Evolutionary conservation across 2,113 vertebrate species (phyloP).

Genomic region (Halichoerus grypus): DNA sequence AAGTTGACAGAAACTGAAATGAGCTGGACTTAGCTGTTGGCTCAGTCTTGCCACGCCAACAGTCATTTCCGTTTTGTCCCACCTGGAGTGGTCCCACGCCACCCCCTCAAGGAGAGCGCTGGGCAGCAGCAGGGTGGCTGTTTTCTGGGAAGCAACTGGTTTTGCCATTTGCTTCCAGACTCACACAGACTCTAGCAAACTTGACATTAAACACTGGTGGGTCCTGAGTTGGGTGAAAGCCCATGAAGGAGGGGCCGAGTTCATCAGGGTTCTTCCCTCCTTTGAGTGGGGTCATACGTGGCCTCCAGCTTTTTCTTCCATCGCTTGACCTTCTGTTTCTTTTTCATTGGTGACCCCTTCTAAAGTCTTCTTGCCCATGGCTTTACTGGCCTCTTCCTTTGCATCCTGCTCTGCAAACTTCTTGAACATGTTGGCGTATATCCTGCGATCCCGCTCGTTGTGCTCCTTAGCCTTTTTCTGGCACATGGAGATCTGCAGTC

Average conservation of each 20-base stretch:
- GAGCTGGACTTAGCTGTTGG: constrained; percentile 58
- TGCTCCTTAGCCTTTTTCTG: constrained; percentile 95
- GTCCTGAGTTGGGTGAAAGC: constrained; percentile 87
- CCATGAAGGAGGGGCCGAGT: constrained; percentile 72
- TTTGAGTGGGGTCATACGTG: constrained; percentile 84
- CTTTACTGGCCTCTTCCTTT: constrained; percentile 90
- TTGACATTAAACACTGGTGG: constrained; percentile 86
- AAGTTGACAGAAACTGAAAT: constrained; percentile 56
- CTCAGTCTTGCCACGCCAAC: constrained; percentile 65
- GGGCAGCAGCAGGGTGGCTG: constrained; percentile 70
- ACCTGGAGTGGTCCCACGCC: constrained; percentile 79
- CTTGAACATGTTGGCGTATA: constrained; percentile 98
- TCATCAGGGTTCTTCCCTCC: constrained; percentile 76
- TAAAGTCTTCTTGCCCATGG: constrained; percentile 39
- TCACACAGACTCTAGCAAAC: constrained; percentile 88
- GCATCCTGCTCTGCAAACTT: constrained; percentile 96
- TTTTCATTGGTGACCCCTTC: constrained; percentile 68
- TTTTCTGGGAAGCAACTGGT: constrained; percentile 77
- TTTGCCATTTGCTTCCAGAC: constrained; percentile 86
- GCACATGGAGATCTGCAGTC: constrained; percentile 92
- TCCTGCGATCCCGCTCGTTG: constrained; percentile 94
- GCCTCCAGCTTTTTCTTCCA: constrained; percentile 78
- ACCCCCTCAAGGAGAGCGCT: constrained; percentile 21
- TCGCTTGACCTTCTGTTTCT: background rate
- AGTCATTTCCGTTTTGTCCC: constrained; percentile 71